Conservation (phyloP, 2,113 vertebrate genomes). For the Colaptes auratus region DNA sequence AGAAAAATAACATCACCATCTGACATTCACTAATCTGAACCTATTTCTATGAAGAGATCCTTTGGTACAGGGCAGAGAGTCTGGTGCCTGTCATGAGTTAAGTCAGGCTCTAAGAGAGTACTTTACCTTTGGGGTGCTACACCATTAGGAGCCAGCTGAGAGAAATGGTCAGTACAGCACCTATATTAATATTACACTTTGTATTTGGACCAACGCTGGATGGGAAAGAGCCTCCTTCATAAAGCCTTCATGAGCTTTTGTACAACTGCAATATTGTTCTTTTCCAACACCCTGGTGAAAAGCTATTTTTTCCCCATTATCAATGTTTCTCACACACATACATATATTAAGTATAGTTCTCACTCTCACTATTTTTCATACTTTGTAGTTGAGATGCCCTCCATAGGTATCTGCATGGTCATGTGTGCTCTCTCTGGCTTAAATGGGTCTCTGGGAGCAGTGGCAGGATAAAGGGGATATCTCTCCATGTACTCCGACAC, state of each 20-base stretch:
- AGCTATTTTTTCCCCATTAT: not conserved
- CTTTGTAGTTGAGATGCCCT: conserved; percentile 66
- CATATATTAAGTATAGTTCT: not conserved
- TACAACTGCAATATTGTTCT: rapidly evolving
- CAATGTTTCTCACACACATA: not conserved
- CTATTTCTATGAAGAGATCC: not conserved
- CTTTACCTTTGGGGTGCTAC: not conserved
- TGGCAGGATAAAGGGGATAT: conserved; percentile 34
- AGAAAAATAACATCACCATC: not conserved
- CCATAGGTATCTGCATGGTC: conserved; percentile 36
- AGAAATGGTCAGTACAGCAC: not conserved
- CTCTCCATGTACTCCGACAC: conserved; percentile 69
- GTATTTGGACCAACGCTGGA: not conserved
- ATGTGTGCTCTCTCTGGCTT: conserved; percentile 22
- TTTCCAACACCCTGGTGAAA: not conserved
- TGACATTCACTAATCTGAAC: not conserved
- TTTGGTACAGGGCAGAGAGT: not conserved
- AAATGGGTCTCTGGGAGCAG: conserved; percentile 60
- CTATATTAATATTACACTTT: not conserved
- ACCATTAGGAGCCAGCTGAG: not conserved
- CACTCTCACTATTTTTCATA: not conserved
- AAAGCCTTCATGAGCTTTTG: not conserved
- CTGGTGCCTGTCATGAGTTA: not conserved
- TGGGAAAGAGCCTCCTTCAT: not conserved
- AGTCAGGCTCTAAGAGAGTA: not conserved